Evolutionary conservation across 2,888 invertebrate genomes (phyloP).

Genomic region (Noctua janthe): DNA sequence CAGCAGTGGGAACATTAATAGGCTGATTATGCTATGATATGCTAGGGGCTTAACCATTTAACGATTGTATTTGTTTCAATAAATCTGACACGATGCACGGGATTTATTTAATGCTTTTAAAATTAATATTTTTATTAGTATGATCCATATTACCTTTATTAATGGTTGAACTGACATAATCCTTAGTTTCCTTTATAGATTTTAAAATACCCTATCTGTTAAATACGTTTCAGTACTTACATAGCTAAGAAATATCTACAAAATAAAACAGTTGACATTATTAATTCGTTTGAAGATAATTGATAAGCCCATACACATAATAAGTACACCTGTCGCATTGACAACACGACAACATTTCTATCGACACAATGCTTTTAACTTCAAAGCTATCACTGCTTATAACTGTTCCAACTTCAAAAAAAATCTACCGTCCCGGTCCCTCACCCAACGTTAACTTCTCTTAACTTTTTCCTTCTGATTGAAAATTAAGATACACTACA

Average conservation of each 20-base stretch:
- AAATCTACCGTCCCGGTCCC: conserved; percentile 28
- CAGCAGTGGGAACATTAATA: no score
- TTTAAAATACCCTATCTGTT: neutral
- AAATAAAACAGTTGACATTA: conserved; percentile 11
- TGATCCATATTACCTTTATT: neutral
- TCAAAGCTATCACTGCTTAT: conserved; percentile 52
- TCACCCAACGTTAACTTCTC: conserved; percentile 24
- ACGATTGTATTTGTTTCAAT: neutral
- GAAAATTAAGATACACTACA: conserved; percentile 62
- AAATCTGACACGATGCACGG: neutral
- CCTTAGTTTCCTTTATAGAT: neutral
- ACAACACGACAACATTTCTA: conserved; percentile 9
- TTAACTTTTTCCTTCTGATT: conserved; percentile 53
- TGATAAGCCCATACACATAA: conserved; percentile 19
- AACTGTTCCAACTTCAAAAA: conserved; percentile 30
- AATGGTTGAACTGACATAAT: neutral
- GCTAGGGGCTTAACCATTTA: neutral
- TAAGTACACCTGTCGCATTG: conserved; percentile 38
- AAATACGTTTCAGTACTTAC: neutral
- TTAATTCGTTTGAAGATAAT: neutral
- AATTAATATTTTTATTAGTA: neutral
- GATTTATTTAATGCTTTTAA: neutral
- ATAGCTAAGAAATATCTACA: neutral
- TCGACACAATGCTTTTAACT: conserved; percentile 33
- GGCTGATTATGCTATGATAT: no score